Conservation (phyloP, 1,140 invertebrate species). For the Nasonia giraulti region DNA sequence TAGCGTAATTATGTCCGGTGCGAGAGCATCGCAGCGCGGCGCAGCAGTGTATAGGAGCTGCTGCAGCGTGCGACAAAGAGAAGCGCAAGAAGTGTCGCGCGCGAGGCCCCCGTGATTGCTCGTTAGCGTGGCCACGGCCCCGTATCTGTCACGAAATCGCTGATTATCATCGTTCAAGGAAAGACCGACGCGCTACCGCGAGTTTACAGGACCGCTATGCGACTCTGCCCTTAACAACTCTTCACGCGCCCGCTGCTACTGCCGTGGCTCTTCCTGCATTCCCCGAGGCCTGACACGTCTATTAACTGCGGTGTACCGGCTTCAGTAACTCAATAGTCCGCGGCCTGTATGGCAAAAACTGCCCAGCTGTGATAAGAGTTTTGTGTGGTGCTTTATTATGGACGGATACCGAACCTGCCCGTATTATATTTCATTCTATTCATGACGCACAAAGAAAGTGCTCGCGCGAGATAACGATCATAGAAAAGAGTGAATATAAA, state of each 20-base stretch:
- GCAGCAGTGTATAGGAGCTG: neutral
- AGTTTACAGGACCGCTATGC: conserved; percentile 5
- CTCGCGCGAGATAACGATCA: neutral
- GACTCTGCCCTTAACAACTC: neutral
- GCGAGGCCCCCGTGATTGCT: conserved; percentile 70
- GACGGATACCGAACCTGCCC: too few relatives aligned
- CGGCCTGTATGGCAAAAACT: neutral
- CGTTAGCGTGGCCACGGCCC: conserved; percentile 74
- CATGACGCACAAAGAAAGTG: neutral
- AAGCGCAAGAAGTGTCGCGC: conserved; percentile 65
- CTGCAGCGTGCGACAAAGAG: conserved; percentile 29
- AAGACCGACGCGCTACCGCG: conserved; percentile 60
- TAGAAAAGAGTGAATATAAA: neutral
- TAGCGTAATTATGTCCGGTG: conserved; percentile 59
- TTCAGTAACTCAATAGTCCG: neutral
- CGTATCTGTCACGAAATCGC: conserved; percentile 76
- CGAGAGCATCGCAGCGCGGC: neutral
- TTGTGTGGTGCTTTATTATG: too few relatives aligned
- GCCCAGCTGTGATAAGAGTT: too few relatives aligned
- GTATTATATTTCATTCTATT: too few relatives aligned
- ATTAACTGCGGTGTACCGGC: neutral
- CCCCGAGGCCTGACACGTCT: neutral
- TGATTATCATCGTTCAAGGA: conserved; percentile 76
- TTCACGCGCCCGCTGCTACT: conserved; percentile 45
- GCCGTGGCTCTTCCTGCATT: neutral